phyloP scores from a whole-genome alignment of 1,140 invertebrate species.

The Hyles euphorbiae region DNA sequence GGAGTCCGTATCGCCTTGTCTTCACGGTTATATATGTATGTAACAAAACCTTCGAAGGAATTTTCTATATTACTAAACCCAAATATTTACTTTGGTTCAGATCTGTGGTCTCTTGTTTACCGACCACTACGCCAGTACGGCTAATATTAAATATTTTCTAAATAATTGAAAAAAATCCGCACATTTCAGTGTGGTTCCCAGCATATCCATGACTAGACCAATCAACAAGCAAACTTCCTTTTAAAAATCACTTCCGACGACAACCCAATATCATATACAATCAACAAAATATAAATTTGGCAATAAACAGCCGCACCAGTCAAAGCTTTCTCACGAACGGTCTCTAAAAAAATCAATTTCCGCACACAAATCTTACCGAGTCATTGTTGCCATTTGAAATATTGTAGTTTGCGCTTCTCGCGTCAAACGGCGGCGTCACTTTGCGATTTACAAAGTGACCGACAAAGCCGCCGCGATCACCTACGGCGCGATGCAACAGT shows the following conservation, averaged over 20 bases:
- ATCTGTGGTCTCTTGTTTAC: no score
- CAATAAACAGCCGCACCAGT: conserved; percentile 39
- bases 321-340: conserved; percentile 62
- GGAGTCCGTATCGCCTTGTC: no score
- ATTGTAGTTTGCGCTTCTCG: conserved; percentile 47
- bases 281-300: conserved; percentile 9
- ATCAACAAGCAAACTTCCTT: no score
- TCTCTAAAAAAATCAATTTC: conserved; percentile 69
- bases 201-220: no score
- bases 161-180: no score
- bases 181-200: no score
- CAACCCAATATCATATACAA: conserved; percentile 1
- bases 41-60: no score
- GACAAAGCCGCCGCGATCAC: conserved; percentile 48
- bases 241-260: conserved; percentile 6
- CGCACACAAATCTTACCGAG: conserved; percentile 66
- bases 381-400: conserved; percentile 67
- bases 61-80: no score
- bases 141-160: no score
- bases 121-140: no score
- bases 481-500: conserved; percentile 50
- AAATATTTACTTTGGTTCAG: no score
- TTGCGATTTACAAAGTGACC: conserved; percentile 37
- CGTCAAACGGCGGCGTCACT: conserved; percentile 41
- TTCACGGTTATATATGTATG: no score